Evolutionary conservation across 2,113 vertebrate species (phyloP).

Genomic region (Corythoichthys intestinalis): DNA sequence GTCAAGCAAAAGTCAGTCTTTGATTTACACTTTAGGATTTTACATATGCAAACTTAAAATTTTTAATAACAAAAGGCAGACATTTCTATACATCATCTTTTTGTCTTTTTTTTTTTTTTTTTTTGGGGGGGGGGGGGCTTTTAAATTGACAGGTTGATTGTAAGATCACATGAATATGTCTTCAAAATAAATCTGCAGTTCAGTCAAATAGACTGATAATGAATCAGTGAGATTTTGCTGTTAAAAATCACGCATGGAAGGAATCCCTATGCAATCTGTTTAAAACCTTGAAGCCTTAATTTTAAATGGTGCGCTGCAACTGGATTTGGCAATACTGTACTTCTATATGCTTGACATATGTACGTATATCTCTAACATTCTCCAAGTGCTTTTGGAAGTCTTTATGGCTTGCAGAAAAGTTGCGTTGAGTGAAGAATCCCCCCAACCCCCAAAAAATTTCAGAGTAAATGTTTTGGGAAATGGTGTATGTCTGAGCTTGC

Average conservation of each 20-base stretch:
- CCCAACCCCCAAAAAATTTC: constrained; percentile 19
- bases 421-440: constrained; percentile 12
- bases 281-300: constrained; percentile 20
- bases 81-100: constrained; percentile 15
- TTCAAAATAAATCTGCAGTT: constrained; percentile 15
- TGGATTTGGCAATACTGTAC: constrained; percentile 23
- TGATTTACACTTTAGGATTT: constrained; percentile 30
- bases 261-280: constrained; percentile 47
- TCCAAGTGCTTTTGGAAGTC: constrained; percentile 49
- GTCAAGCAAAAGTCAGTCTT: constrained; percentile 42
- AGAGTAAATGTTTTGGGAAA: constrained; percentile 39
- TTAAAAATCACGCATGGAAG: constrained; percentile 32
- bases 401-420: constrained; percentile 35
- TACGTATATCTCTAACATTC: constrained; percentile 40
- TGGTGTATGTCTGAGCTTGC: constrained; percentile 60
- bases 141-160: constrained; percentile 39
- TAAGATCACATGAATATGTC: constrained; percentile 24
- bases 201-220: background rate
- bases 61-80: constrained; percentile 13
- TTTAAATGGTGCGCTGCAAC: constrained; percentile 10
- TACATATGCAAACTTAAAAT: constrained; percentile 43
- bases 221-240: background rate
- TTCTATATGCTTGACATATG: constrained; percentile 13
- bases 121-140: constrained; percentile 7
- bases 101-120: constrained; percentile 16